Evolutionary conservation across 1,140 invertebrate genomes (phyloP).

Genomic region (Zaprionus nigranus): DNA sequence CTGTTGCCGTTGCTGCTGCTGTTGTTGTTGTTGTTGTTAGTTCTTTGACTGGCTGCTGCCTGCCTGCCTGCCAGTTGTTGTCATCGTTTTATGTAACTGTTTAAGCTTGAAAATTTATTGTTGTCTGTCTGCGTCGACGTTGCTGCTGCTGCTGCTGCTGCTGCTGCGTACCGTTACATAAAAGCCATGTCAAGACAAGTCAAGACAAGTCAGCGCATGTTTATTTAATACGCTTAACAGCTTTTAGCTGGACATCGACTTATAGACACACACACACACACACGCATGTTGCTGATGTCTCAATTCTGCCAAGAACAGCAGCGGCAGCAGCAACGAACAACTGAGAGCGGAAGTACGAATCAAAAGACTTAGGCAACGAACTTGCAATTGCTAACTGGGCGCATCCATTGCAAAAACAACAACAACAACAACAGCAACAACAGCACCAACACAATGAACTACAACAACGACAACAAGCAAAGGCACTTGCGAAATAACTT

Average conservation of each 20-base stretch:
- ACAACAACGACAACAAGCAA: background rate
- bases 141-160: slow-evolving; percentile 27
- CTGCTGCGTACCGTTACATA: slow-evolving; percentile 73
- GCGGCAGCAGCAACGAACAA: slow-evolving; percentile 32
- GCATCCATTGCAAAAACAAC: slow-evolving; percentile 45
- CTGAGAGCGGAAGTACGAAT: slow-evolving; percentile 70
- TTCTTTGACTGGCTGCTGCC: slow-evolving; percentile 15
- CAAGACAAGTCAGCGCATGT: slow-evolving; percentile 58
- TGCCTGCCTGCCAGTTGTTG: slow-evolving; percentile 16
- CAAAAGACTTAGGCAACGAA: slow-evolving; percentile 79
- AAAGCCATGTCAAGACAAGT: slow-evolving; percentile 55
- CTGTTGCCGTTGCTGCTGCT: slow-evolving; percentile 19
- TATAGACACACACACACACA: slow-evolving; percentile 28
- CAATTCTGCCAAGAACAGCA: slow-evolving; percentile 46
- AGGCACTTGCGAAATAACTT: slow-evolving; percentile 47
- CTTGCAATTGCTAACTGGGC: slow-evolving; percentile 49
- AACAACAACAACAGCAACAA: background rate
- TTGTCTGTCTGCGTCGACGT: slow-evolving; percentile 42
- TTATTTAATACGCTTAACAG: slow-evolving; percentile 81
- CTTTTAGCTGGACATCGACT: slow-evolving; percentile 66
- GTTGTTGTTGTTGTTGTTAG: slow-evolving; percentile 35
- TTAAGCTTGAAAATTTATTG: slow-evolving; percentile 77
- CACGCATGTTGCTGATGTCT: slow-evolving; percentile 58
- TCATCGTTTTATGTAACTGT: slow-evolving; percentile 72
- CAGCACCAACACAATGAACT: background rate